Evolutionary conservation across 1,140 invertebrate genomes (phyloP), one percentile per base, ranked within the genome.

Genomic region (Heterodera schachtii): DNA sequence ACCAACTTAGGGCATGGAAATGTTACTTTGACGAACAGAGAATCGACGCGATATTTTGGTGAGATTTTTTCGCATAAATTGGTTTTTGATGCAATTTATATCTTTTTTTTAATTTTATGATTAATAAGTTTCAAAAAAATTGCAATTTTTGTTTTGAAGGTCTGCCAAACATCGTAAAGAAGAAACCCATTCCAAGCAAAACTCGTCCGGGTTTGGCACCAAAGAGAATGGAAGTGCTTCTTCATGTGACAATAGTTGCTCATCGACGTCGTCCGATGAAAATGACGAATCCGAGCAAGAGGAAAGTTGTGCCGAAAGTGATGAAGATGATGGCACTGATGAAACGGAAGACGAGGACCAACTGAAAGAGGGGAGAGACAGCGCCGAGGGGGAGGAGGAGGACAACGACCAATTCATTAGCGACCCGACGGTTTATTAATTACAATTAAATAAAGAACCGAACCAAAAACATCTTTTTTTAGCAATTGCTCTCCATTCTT

Each of bases 1-100:
- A 93, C 84, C 96, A 98, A 89, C 92, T 97, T 81, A 90, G 94
- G 86, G 90, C 90, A 46, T 99, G 97, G 97, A 93, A 94, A 0
- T 91, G 94, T 70, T 98, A 97, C 91, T 98, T 98, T 90, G 91
- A 93, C 73, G 90, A 93, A 75, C 90, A 91, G 81, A 92, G 92
- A 49, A 91, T 96, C 6, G 91, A 90, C 60, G 93, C 94, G 3
- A 93, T 93, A 6, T 98, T 97, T 90, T 98, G 95, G 86, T 89
- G 77, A 41, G 85, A 71, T 1, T 1, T 46, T 8, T 3, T 19
- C 7, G 6, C 69, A 43, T 3, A 1, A 7, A 21, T n/a, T n/a
- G n/a, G n/a, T 31, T 31, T 19, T 13, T 21, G 5, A 31, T 13
- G 19, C 69, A 31, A 41, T 71, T 71, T 41, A 19, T 3, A 31